These are phyloP conservation scores for Eilema caniola DNA, from an alignment of 2,888 invertebrate species.

Conservation along the genomic window DNA sequence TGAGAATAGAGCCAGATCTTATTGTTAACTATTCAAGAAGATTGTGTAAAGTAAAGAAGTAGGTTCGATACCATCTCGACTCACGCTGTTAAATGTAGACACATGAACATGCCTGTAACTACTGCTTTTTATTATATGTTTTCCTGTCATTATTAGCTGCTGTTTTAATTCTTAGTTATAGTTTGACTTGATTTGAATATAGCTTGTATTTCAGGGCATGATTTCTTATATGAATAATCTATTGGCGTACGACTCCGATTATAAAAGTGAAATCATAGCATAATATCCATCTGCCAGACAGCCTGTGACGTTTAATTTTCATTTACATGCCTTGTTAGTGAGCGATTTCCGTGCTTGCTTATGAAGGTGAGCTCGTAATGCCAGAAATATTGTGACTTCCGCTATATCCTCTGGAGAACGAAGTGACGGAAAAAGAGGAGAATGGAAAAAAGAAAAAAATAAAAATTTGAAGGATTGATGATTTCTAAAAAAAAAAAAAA, in stretches of 20 bases:
- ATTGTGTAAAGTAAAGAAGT: conserved; percentile 64
- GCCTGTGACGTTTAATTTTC: not conserved
- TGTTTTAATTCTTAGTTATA: conserved; percentile 43
- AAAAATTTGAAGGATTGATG: too few species aligned
- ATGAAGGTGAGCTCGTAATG: too few species aligned
- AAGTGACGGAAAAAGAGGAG: too few species aligned
- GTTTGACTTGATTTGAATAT: not conserved
- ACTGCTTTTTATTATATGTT: conserved; percentile 63
- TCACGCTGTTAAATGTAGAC: conserved; percentile 65
- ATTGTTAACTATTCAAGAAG: conserved; percentile 14
- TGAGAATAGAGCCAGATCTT: conserved; percentile 4
- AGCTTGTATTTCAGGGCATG: not conserved
- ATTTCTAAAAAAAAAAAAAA: too few species aligned
- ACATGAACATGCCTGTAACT: conserved; percentile 70
- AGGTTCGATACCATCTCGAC: conserved; percentile 71
- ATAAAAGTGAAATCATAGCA: not conserved
- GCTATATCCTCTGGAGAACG: too few species aligned
- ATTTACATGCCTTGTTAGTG: too few species aligned
- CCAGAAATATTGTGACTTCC: too few species aligned
- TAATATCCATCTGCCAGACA: not conserved
- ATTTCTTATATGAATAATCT: not conserved
- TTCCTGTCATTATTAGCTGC: conserved; percentile 49
- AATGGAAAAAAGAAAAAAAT: too few species aligned
- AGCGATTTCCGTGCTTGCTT: too few species aligned
- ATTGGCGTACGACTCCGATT: not conserved